A percentile compares a stretch with the other conserved stretches of the same genome.
Conservation (phyloP, 2,797 vertebrate species). For the Petrocephalus sullivani region DNA sequence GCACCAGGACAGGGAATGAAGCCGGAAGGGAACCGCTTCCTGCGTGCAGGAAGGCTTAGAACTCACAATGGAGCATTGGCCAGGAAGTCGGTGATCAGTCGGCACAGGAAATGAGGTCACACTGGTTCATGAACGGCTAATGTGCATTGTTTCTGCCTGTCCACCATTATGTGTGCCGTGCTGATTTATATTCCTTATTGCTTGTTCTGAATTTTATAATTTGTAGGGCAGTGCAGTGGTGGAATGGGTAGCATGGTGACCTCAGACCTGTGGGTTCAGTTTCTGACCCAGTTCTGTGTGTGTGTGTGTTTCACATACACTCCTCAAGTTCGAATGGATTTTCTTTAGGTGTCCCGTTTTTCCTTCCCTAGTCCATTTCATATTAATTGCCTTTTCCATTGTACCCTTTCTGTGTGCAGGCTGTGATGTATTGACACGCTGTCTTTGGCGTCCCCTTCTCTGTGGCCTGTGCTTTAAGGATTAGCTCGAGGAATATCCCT, state of each 20-base stretch:
- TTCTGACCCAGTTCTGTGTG: not conserved
- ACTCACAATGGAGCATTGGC: slow-evolving; percentile 28
- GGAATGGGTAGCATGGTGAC: not conserved
- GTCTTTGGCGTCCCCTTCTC: not conserved
- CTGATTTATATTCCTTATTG: not conserved
- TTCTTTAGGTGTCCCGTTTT: not conserved
- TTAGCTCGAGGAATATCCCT: not conserved
- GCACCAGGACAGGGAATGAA: slow-evolving; percentile 48
- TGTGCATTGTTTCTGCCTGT: slow-evolving; percentile 14
- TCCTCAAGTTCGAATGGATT: not conserved
- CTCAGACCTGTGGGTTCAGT: not conserved
- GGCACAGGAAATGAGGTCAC: slow-evolving; percentile 45
- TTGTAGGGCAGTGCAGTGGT: not conserved
- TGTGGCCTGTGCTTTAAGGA: not conserved
- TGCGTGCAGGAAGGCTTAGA: slow-evolving; percentile 46
- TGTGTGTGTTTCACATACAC: not conserved
- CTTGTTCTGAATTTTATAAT: not conserved
- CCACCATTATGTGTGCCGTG: not conserved
- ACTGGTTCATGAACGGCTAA: slow-evolving; percentile 22
- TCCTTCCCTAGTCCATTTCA: not conserved
- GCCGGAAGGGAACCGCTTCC: slow-evolving; percentile 48
- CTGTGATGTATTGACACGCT: not conserved
- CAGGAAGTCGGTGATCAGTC: not conserved
- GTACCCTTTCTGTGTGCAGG: not conserved
- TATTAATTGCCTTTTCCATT: not conserved